Conservation (phyloP, 1,140 invertebrate species). For the Patella vulgata region DNA sequence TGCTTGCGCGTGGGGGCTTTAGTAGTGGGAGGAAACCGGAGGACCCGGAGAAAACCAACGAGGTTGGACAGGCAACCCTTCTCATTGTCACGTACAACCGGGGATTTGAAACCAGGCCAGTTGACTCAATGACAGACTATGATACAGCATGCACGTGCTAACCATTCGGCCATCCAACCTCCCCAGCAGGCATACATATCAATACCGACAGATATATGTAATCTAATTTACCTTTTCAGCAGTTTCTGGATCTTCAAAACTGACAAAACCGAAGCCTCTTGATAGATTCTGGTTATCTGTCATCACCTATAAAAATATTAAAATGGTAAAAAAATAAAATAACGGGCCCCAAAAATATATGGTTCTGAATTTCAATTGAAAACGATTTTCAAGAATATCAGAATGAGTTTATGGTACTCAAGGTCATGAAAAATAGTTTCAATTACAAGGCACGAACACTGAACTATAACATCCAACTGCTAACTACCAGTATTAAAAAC, state of each 20-base stretch:
- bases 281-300: slow-evolving; percentile 91
- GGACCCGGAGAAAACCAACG: too few relatives aligned
- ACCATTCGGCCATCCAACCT: too few relatives aligned
- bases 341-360: not conserved
- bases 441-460: not conserved
- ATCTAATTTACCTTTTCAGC: slow-evolving; percentile 86
- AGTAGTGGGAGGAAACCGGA: too few relatives aligned
- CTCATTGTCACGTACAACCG: too few relatives aligned
- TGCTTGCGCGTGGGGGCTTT: too few relatives aligned
- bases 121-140: too few relatives aligned
- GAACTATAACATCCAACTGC: not conserved
- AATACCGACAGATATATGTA: too few relatives aligned
- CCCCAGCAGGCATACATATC: too few relatives aligned
- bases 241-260: slow-evolving; percentile 95
- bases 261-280: slow-evolving; percentile 99
- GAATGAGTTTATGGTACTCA: not conserved
- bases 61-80: too few relatives aligned
- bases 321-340: not conserved
- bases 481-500: not conserved
- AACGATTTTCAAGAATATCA: not conserved
- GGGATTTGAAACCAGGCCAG: too few relatives aligned
- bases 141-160: too few relatives aligned
- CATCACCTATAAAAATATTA: slow-evolving; percentile 77
- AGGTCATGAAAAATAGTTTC: not conserved
- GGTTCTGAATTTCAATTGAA: not conserved